Conservation (phyloP, 2,797 vertebrate genomes). For the Orestias chungarensis region DNA sequence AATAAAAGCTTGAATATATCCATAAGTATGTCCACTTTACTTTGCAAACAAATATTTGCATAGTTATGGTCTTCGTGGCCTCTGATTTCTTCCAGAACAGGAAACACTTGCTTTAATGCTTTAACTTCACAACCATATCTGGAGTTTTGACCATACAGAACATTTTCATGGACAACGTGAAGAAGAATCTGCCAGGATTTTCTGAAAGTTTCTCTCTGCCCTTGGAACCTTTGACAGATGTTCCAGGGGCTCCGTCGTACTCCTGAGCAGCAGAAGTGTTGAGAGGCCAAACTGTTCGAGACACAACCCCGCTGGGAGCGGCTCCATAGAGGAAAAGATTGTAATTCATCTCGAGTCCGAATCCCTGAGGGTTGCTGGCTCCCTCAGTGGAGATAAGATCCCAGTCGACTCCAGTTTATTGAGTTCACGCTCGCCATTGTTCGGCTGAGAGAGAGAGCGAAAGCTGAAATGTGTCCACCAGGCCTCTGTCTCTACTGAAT, state of each 20-base stretch:
- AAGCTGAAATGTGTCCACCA: conserved; percentile 41
- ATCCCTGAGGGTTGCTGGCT: conserved; percentile 10
- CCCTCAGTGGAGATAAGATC: conserved; percentile 29
- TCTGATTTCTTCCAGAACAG: too few relatives aligned
- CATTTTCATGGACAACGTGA: not conserved
- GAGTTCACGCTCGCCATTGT: conserved; percentile 27
- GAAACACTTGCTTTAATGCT: too few relatives aligned
- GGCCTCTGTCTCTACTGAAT: conserved; percentile 10
- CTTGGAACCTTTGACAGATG: not conserved
- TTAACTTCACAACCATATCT: too few relatives aligned
- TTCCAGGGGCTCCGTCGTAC: not conserved
- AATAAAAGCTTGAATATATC: too few relatives aligned
- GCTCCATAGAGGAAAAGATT: conserved; percentile 28
- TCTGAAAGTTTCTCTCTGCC: not conserved
- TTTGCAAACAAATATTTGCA: too few relatives aligned
- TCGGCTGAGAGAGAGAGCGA: conserved; percentile 1
- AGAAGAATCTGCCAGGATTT: not conserved
- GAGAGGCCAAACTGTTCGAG: conserved; percentile 12
- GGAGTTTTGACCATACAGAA: not conserved
- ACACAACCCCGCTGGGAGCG: conserved; percentile 26
- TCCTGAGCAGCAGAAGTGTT: not conserved
- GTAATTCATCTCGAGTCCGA: conserved; percentile 34
- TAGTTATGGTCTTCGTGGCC: too few relatives aligned
- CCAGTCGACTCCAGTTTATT: conserved; percentile 30
- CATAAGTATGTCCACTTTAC: too few relatives aligned